Base-by-base conservation (phyloP, 2,113 vertebrate species). In the Spheniscus mendiculus region DNA sequence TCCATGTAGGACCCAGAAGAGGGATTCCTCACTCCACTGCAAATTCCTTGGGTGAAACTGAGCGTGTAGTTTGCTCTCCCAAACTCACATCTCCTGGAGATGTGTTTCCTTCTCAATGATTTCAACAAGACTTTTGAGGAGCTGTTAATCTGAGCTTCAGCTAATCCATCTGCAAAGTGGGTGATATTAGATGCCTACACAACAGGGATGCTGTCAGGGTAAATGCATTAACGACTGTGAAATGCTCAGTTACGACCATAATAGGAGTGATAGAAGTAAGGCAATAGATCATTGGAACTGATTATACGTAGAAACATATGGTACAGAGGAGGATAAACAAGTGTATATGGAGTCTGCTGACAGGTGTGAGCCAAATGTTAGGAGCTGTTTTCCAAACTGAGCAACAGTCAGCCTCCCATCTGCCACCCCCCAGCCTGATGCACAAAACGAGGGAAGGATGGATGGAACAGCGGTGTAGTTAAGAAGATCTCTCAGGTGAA, bases 361-460 rank as follows among this genome's bases (percentile, higher is more conserved):
- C 96, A 97, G 94, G 97, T 97, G 95, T 97, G 87, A 97, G 96
- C 95, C 95, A 97, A 97, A 96, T 89, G 87, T 89, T 94, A 95
- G 78, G 81, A 94, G 62, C 10, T 94, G 62, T 91, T 87, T 95
- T 97, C 93, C 88, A 95, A 97, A 91, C 65, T 71, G 95, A 95
- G 94, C 91, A 97, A 87, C 93, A 97, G 73, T 53, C 65, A 95
- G 49, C 61, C 55, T 82, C 52, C 91, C 91, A 96, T 96, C 95
- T 97, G 96, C 84, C 80, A 63, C 27, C 52, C 79, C 32, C 76
- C 55, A 91, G 62, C 10, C 82, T 87, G 59, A 26, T 74, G 47
- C 47, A 44, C 2, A 4, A 63, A 71, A 82, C 6, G 6, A 70
- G 8, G 50, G 30, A 84, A 45, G 34, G 40, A 27, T 5, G 61